Conservation (phyloP, 2,797 vertebrate species). For the Sebastes iracundus region DNA sequence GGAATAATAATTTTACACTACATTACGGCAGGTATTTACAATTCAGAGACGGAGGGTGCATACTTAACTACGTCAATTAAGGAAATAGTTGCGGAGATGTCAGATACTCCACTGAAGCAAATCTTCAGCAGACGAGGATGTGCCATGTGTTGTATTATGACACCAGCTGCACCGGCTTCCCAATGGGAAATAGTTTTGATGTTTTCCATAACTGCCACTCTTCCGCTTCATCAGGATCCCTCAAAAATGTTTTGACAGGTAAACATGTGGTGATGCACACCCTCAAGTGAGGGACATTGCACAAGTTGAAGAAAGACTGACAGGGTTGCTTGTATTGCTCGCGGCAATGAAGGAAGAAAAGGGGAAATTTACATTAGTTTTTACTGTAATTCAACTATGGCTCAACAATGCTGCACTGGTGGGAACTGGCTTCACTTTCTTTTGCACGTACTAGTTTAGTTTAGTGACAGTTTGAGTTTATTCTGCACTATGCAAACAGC, state of each 20-base stretch:
- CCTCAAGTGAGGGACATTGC: conserved; percentile 56
- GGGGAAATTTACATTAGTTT: background rate
- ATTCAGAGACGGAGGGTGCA: conserved; percentile 68
- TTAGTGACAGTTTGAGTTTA: background rate
- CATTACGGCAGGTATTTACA: conserved; percentile 79
- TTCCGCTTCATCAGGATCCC: conserved; percentile 76
- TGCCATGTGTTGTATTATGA: conserved; percentile 75
- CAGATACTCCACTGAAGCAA: conserved; percentile 81
- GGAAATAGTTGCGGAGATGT: conserved; percentile 75
- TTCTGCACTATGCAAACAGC: background rate
- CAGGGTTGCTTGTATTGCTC: conserved; percentile 26
- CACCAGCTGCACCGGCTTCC: conserved; percentile 78
- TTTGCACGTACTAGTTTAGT: background rate
- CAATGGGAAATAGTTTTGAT: conserved; percentile 73
- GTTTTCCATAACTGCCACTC: conserved; percentile 78
- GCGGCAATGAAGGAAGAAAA: background rate
- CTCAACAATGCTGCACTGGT: background rate
- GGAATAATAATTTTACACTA: conserved; percentile 79
- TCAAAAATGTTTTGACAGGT: conserved; percentile 78
- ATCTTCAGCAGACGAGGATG: conserved; percentile 69
- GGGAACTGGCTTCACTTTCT: background rate
- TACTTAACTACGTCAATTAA: conserved; percentile 83
- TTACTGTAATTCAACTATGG: background rate
- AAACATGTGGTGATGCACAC: conserved; percentile 67
- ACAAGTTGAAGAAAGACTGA: conserved; percentile 39